Base-by-base conservation (phyloP, 2,797 vertebrate genomes). In the Astyanax mexicanus region DNA sequence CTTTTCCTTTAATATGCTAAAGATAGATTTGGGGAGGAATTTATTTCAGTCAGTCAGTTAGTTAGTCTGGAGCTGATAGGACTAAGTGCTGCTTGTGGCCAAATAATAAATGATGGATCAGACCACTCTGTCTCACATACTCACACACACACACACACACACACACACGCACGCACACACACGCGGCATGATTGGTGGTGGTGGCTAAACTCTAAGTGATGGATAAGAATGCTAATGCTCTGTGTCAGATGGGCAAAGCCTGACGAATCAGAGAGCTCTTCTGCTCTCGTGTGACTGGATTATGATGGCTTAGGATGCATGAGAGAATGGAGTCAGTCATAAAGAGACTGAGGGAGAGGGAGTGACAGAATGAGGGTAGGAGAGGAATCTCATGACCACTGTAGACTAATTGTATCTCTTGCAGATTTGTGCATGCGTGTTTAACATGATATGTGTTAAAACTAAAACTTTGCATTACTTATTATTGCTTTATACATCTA, bases 171-270 rank as follows among this genome's bases (percentile, higher is more conserved):
- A 60, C 19, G 27, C 45, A 73, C 45, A 32, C 49, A 74, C 44
- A 64, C 58, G 74, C 37, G n/a, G 54, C 61, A 55, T 71, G 68
- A 57, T 65, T 65, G 75, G 60, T 55, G 67, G 40, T 72, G 69
- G 69, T 57, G 54, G 38, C 52, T 60, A 66, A 72, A 66, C 13
- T 54, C 44, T 89, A 88, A 87, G 87, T 90, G 88, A 89, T 88
- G 85, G 83, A 90, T 81, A 83, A 86, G 83, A 61, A 17, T 12
- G 71, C 85, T 90, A 88, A 91, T 82, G 65, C 81, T 84, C 84
- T 85, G 81, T 89, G 90, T 88, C 89, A 90, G 87, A 86, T 87
- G 88, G 86, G 88, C 85, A 86, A 86, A 82, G 89, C 84, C 86
- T 84, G 84, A 88, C 86, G 82, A 91, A 89, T 89, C 87, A 86